These are phyloP conservation scores for Papilio demoleus DNA, from an alignment of 2,888 invertebrate species.

Conservation along the genomic window DNA sequence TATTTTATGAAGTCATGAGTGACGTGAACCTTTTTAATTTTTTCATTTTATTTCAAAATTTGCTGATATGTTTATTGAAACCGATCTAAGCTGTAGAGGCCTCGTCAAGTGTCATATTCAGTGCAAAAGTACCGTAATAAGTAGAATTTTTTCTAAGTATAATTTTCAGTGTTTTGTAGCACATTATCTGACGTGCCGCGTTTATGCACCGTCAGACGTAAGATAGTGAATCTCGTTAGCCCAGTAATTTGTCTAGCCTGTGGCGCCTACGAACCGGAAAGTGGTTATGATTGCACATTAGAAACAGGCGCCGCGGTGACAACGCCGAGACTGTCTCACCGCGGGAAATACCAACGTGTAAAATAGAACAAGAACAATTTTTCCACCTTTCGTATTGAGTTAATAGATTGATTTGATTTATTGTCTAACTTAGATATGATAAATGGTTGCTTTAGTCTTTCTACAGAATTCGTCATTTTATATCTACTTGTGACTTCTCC, in stretches of 20 bases:
- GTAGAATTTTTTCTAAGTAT: not conserved
- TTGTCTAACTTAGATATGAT: no score
- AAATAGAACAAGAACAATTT: slow-evolving; percentile 2
- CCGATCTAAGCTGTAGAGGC: not conserved
- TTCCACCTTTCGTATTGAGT: not conserved
- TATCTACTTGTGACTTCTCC: no score
- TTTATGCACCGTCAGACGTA: slow-evolving; percentile 5
- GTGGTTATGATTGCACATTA: slow-evolving; percentile 19
- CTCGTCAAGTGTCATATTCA: no score
- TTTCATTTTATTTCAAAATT: no score
- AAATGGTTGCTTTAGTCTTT: no score
- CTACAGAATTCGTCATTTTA: no score
- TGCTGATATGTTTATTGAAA: no score
- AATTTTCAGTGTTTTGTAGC: not conserved
- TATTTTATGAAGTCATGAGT: no score
- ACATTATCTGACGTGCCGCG: not conserved
- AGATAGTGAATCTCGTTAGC: slow-evolving; percentile 19
- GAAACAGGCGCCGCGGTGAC: slow-evolving; percentile 12
- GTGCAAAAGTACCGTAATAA: no score
- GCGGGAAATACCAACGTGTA: slow-evolving; percentile 6
- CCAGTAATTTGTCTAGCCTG: slow-evolving; percentile 18
- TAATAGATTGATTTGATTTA: no score
- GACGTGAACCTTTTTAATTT: no score
- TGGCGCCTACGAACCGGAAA: slow-evolving; percentile 17
- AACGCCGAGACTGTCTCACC: slow-evolving; percentile 11